Percentiles rank a stretch among this genome's conserved stretches.
Evolutionary conservation across 1,140 invertebrate species (phyloP).

Genomic region (Pectinophora gossypiella): DNA sequence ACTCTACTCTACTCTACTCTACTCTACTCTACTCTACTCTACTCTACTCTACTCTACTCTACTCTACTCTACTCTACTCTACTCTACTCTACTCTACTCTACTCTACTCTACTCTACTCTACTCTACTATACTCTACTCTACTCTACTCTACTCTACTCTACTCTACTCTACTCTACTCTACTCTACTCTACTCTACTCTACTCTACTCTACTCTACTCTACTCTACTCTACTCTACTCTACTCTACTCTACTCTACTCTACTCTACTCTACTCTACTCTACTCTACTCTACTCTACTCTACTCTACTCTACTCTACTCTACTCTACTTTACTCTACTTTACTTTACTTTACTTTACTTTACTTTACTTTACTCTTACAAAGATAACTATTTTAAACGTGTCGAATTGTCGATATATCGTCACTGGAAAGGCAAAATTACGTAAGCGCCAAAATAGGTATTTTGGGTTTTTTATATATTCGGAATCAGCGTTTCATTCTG

Average conservation of each 20-base stretch:
- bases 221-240: slow-evolving; percentile 1
- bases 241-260: not conserved
- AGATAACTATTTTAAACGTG: too few relatives aligned
- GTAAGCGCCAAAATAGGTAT: too few relatives aligned
- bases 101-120: not conserved
- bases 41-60: not conserved
- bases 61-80: slow-evolving; percentile 2
- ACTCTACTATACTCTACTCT: slow-evolving; percentile 3
- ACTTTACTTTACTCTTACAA: not conserved
- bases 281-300: not conserved
- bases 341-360: not conserved
- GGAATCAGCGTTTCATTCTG: too few relatives aligned
- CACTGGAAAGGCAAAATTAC: too few relatives aligned
- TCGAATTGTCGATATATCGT: too few relatives aligned
- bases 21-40: not conserved
- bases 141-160: slow-evolving; percentile 1
- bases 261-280: slow-evolving; percentile 1
- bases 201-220: not conserved
- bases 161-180: slow-evolving; percentile 1
- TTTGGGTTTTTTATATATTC: too few relatives aligned
- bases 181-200: not conserved
- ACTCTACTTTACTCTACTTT: slow-evolving; percentile 1
- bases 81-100: not conserved
- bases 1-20: not conserved
- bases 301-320: not conserved